Evolutionary conservation across 2,888 invertebrate genomes (phyloP), one percentile per base, ranked within the genome.

Genomic region (Argynnis bischoffii): DNA sequence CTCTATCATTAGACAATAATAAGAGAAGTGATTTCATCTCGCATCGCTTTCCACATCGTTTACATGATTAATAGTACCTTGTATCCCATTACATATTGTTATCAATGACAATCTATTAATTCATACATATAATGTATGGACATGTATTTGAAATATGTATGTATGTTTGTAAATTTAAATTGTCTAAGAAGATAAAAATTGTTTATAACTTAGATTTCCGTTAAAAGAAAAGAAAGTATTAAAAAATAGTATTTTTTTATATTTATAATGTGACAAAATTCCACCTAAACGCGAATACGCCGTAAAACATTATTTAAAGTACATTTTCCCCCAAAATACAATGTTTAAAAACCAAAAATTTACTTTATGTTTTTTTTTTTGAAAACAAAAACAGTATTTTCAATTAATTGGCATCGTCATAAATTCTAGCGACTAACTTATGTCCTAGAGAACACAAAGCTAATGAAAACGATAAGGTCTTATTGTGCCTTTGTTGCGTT

Each of bases 381-480:
- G 35, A 26, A n/a, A 6, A 41, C 35, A 16, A 11, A n/a, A 48
- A n/a, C 6, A 31, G 16, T 31, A 60, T 60, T 60, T 14, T 31
- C n/a, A 59, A 48, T 48, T 16, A n/a, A 50, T n/a, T 50, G 8
- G 15, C 16, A 14, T 26, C 6, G 0, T 48, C 26, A 60, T 26
- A 50, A 16, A 31, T 16, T 26, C 31, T 16, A 60, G 31, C n/a
- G 13, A 14, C 60, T 69, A 53, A 66, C 50, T 72, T 68, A 74
- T 69, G 68, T 72, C 67, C 73, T 56, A 69, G 64, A 67, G 61
- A 70, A 73, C 63, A 70, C 70, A 68, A 69, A 74, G 70, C 64
- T 65, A 63, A 67, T 60, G 67, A 69, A 69, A 67, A 63, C 66
- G 74, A 74, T 74, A 72, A 72, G 67, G 47, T 46, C 54, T 66